These are phyloP conservation scores for Semotilus atromaculatus DNA, from an alignment of 2,797 vertebrate species.

Conservation along the genomic window DNA sequence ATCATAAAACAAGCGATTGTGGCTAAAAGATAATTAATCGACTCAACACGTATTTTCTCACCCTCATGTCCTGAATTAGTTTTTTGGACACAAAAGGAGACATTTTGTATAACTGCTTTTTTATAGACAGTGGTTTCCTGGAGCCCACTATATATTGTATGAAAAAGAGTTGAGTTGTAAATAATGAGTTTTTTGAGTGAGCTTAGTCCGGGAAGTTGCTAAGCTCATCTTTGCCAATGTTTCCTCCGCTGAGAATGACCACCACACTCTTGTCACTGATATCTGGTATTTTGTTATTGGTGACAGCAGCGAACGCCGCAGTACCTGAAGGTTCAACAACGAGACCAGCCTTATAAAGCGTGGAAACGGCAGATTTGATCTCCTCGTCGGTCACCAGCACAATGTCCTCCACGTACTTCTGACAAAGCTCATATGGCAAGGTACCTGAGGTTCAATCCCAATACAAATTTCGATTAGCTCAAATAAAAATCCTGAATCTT, in stretches of 20 bases:
- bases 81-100: background rate
- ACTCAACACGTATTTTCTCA: background rate
- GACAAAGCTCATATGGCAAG: conserved; percentile 75
- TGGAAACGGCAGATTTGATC: conserved; percentile 74
- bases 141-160: too few relatives aligned
- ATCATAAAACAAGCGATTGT: background rate
- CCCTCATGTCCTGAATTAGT: background rate
- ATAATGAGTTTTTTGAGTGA: too few relatives aligned
- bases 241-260: conserved; percentile 79
- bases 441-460: conserved; percentile 64
- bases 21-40: background rate
- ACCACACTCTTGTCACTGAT: conserved; percentile 73
- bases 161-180: background rate
- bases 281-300: conserved; percentile 71
- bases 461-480: background rate
- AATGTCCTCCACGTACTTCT: conserved; percentile 74
- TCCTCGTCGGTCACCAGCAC: conserved; percentile 79
- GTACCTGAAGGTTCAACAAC: conserved; percentile 79
- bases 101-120: background rate
- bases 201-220: conserved; percentile 69
- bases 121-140: background rate
- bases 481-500: background rate
- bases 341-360: conserved; percentile 75
- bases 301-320: conserved; percentile 77
- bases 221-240: conserved; percentile 80